These are phyloP conservation scores for Scaptomyza cyrtandrae DNA, from an alignment of 2,888 invertebrate species.

Conservation along the genomic window DNA sequence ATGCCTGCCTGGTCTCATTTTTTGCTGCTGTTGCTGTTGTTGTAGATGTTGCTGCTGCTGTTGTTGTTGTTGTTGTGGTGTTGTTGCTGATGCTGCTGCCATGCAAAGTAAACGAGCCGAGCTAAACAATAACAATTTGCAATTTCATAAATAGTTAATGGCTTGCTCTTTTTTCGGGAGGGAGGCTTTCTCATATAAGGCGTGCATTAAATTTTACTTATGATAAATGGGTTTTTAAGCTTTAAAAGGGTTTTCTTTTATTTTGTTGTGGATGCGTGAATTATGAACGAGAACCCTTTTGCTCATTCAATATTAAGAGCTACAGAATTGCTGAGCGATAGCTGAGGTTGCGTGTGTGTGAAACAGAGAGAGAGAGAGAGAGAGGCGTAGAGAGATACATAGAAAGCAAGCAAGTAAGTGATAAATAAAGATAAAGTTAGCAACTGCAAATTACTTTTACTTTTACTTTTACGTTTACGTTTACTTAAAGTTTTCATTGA, in stretches of 20 bases:
- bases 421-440: background rate
- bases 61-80: conserved; percentile 30
- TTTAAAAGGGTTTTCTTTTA: conserved; percentile 15
- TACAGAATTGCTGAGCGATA: conserved; percentile 43
- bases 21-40: conserved; percentile 45
- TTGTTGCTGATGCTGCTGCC: conserved; percentile 51
- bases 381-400: background rate
- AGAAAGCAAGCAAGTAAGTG: background rate
- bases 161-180: conserved; percentile 35
- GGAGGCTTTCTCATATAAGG: conserved; percentile 5
- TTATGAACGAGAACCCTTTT: conserved; percentile 50
- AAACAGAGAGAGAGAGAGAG: background rate
- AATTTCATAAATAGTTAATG: conserved; percentile 78
- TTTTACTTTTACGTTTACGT: conserved; percentile 3
- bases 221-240: conserved; percentile 39
- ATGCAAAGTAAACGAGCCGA: conserved; percentile 75
- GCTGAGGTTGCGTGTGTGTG: conserved; percentile 6
- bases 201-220: conserved; percentile 44
- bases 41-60: conserved; percentile 26
- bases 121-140: conserved; percentile 80
- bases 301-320: conserved; percentile 39
- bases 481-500: conserved; percentile 6
- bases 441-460: conserved; percentile 30
- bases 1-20: conserved; percentile 65
- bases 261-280: conserved; percentile 8